Conservation (phyloP, 2,113 vertebrate genomes). For the Scytalopus superciliaris region DNA sequence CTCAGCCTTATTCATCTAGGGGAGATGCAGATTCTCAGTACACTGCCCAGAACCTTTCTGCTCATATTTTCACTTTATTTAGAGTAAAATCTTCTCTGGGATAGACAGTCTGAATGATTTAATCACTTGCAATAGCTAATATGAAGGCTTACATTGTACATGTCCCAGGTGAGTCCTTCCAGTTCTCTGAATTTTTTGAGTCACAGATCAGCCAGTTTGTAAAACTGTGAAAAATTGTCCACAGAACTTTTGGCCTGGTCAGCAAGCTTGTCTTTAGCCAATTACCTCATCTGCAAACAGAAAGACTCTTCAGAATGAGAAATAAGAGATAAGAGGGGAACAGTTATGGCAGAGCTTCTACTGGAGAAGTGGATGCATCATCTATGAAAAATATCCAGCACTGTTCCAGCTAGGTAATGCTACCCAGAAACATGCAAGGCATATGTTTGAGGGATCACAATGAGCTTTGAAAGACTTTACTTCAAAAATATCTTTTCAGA, state of each 20-base stretch:
- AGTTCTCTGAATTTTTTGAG: not conserved
- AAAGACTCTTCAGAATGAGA: not conserved
- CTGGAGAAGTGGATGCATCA: not conserved
- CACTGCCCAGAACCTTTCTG: not conserved
- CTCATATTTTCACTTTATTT: not conserved
- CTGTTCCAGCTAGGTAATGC: not conserved
- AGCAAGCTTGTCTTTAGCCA: not conserved
- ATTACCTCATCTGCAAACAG: conserved; percentile 18
- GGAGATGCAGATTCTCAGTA: not conserved
- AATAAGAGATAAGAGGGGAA: not conserved
- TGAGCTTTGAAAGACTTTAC: not conserved
- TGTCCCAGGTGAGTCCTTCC: not conserved
- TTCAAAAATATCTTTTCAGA: not conserved
- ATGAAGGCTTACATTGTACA: not conserved
- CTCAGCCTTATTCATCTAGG: not conserved
- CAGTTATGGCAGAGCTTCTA: not conserved
- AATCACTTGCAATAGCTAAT: not conserved
- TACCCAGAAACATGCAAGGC: not conserved
- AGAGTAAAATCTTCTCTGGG: not conserved
- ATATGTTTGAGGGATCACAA: not conserved
- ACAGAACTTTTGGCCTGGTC: not conserved
- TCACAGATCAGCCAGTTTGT: not conserved
- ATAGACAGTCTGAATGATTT: not conserved
- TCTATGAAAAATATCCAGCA: not conserved
- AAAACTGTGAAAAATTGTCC: not conserved